Conservation (phyloP, 2,113 vertebrate species). For the Anhinga anhinga region DNA sequence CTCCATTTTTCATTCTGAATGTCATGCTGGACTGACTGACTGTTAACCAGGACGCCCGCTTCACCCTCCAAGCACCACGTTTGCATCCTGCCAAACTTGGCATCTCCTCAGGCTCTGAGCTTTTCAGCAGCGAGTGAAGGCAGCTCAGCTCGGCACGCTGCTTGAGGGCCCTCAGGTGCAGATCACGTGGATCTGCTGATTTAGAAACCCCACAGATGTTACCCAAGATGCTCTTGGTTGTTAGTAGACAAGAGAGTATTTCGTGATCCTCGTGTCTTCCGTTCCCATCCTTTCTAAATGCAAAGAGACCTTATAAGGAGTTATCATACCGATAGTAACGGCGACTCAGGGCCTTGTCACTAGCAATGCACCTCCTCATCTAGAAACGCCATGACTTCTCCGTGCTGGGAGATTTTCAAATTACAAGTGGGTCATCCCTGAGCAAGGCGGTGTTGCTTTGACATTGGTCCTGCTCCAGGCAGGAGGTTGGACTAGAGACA, state of each 20-base stretch:
- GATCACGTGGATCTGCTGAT: not conserved
- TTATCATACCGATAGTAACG: no score
- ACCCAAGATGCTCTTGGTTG: not conserved
- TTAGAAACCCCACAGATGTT: not conserved
- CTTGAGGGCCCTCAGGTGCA: not conserved
- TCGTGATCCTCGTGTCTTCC: not conserved
- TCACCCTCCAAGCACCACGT: fast-evolving
- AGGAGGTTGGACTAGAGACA: not conserved
- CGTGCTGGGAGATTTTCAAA: not conserved
- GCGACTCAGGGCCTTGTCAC: not conserved
- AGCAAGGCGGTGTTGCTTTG: not conserved
- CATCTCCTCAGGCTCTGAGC: not conserved
- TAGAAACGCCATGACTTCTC: not conserved
- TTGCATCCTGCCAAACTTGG: not conserved
- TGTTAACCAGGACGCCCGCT: not conserved
- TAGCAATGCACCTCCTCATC: not conserved
- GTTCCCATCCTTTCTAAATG: not conserved
- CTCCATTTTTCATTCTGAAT: not conserved
- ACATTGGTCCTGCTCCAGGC: not conserved
- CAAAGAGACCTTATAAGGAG: no score
- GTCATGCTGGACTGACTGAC: not conserved
- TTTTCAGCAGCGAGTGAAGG: fast-evolving
- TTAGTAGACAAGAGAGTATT: not conserved
- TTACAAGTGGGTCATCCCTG: not conserved
- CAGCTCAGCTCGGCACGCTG: fast-evolving